Evolutionary conservation across 2,797 vertebrate genomes (phyloP), one percentile per base, ranked within the genome.

Genomic region (Arnoldichthys spilopterus): DNA sequence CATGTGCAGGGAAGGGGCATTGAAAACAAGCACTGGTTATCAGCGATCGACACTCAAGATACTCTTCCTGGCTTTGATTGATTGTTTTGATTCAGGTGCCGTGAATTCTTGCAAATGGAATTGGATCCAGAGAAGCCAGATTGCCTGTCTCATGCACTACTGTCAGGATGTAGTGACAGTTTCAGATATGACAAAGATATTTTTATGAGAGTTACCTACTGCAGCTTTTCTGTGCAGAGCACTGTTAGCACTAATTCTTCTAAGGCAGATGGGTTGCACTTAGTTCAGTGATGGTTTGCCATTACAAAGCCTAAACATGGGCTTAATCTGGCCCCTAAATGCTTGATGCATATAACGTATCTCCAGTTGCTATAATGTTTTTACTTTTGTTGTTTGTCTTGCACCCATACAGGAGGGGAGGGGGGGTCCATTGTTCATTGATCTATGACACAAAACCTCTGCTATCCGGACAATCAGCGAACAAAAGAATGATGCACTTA

Each of bases 401-500:
- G 30, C 69, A 32, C 47, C 43, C 58, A 71, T 71, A 45, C n/a
- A 62, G 4, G 30, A 32, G 40, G n/a, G n/a, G n/a, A 40, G 73
- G 24, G 63, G 16, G 45, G 22, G 28, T 54, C 6, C 18, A 20
- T 37, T 61, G n/a, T 40, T 37, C 22, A 22, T 40, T 72, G 20
- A 40, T 47, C 51, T 68, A 71, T 61, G 67, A 30, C 45, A 78
- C 26, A 56, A 69, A 28, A 53, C 59, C 47, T 80, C 75, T 75
- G 62, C 58, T 34, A 22, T 78, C 64, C 53, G 61, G 85, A 84
- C 83, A 86, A 86, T 86, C 80, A 81, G 47, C 24, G 28, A 49
- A 76, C 24, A 75, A 32, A 16, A 32, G n/a, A 22, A 72, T 30
- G 34, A 45, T 67, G 77, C 74, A 18, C 74, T 76, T 59, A 30